These are phyloP conservation scores for Crepidodera aurea DNA, from an alignment of 2,888 invertebrate genomes.

Conservation along the genomic window DNA sequence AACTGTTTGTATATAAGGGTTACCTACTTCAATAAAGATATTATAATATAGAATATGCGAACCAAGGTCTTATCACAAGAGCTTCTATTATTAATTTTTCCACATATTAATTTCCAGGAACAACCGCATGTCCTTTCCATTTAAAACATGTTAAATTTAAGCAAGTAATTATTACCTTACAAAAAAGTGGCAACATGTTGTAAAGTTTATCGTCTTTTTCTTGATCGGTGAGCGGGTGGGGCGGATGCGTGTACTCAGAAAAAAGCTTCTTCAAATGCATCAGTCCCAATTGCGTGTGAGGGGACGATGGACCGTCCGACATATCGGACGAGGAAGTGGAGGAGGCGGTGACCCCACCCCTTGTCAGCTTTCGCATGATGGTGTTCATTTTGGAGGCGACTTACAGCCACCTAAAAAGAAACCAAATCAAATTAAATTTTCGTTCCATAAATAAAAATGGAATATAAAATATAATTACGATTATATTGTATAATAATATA, in stretches of 20 bases:
- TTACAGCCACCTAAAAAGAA: slow-evolving; percentile 22
- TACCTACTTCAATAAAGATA: no score
- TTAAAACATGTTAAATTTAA: no score
- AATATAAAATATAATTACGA: no score
- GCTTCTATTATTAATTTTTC: no score
- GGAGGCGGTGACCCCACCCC: slow-evolving; percentile 64
- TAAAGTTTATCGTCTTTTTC: slow-evolving; percentile 94
- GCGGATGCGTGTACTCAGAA: slow-evolving; percentile 91
- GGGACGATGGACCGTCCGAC: slow-evolving; percentile 69
- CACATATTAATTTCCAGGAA: no score
- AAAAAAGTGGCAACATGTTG: slow-evolving; percentile 97
- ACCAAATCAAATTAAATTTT: neutral
- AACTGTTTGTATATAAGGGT: no score
- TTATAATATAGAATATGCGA: no score
- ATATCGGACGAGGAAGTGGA: slow-evolving; percentile 65
- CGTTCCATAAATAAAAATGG: no score
- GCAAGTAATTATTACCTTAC: slow-evolving; percentile 83
- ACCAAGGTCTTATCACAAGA: no score
- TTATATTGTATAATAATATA: no score
- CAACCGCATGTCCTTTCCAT: no score
- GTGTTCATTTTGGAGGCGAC: slow-evolving; percentile 70
- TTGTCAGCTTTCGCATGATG: slow-evolving; percentile 89
- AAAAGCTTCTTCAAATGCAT: slow-evolving; percentile 97
- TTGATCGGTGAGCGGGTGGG: slow-evolving; percentile 78
- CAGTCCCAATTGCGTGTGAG: slow-evolving; percentile 88